Base-by-base conservation (phyloP, 2,888 invertebrate genomes). In the Amblyteles armatorius region DNA sequence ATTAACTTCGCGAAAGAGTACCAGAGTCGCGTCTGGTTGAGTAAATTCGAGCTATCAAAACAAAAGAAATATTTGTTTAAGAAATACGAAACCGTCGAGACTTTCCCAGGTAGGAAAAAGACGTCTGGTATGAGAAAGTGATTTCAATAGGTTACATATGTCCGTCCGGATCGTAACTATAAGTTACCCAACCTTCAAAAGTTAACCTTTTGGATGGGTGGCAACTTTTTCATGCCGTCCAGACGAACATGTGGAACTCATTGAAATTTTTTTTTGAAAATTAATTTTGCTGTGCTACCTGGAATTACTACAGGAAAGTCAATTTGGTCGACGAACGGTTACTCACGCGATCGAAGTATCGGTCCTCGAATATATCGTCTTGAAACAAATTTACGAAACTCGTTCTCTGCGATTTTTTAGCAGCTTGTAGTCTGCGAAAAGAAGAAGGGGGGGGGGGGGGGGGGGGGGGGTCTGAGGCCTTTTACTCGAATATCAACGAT, bases 1-100 rank as follows among this genome's bases (percentile, higher is more conserved):
- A 65, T 88, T 88, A 1, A 87, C 72, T 72, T 88, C 83, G n/a
- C 84, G 87, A 57, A 88, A 87, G 6, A 87, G 81, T 19, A 88
- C 86, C 13, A 87, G 73, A 50, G 86, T 85, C n/a, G 88, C 84
- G 52, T 84, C 71, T 19, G 87, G 85, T 63, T 86, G 85, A 9
- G 81, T 84, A 40, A 88, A 87, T 74, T 86, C 85, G 9, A 88
- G 80, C 88, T 88, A 36, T 55, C 2, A 16, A 48, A 19, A 13
- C 26, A 16, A 48, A 48, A 7, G 13, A 48, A 44, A 40, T 40
- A 40, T 40, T 36, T 36, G 7, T 36, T 9, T 36, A 9, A 36
- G 0, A 36, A 36, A 36, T 36, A 36, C 36, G 36, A 9, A 36
- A 36, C 36, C 36, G 36, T 36, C 36, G 36, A 36, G 36, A 36